A percentile compares a stretch with the other conserved stretches of the same genome.
phyloP scores from a whole-genome alignment of 2,888 invertebrate species.

The Tetragnatha montana region DNA sequence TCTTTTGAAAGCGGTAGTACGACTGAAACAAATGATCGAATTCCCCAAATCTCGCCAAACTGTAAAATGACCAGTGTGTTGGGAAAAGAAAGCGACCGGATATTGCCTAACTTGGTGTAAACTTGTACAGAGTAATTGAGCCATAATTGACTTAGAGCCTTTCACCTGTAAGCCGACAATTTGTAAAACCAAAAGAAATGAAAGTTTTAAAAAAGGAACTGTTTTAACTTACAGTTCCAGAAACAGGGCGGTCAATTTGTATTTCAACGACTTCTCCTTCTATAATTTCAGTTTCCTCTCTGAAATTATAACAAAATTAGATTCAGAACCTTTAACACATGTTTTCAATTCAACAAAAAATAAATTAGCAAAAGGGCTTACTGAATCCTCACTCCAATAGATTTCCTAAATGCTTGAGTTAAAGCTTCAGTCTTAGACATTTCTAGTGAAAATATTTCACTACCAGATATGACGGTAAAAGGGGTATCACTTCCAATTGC shows the following conservation, averaged over 20 bases:
- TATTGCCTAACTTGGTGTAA: too few species aligned
- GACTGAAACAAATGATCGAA: too few species aligned
- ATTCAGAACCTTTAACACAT: constrained; percentile 1
- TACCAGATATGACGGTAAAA: constrained; percentile 98
- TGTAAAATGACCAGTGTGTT: too few species aligned
- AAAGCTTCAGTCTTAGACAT: constrained; percentile 99
- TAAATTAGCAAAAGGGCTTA: constrained; percentile 77
- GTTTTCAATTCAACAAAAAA: neutral
- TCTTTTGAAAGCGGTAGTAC: too few species aligned
- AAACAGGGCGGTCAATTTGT: constrained; percentile 95
- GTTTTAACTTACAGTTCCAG: constrained; percentile 79
- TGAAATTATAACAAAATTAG: constrained; percentile 75
- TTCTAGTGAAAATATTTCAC: constrained; percentile 98
- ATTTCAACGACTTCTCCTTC: constrained; percentile 99
- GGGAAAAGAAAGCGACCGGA: too few species aligned
- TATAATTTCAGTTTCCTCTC: constrained; percentile 98
- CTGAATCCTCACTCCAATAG: constrained; percentile 95
- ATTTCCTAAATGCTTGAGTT: constrained; percentile 95
- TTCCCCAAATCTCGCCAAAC: too few species aligned
- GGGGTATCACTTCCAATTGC: constrained; percentile 85
- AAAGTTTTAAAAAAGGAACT: neutral
- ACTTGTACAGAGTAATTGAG: neutral
- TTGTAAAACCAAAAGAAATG: neutral
- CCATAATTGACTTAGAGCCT: neutral
- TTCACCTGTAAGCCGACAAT: neutral